These are phyloP conservation scores for Drosophila littoralis DNA, from an alignment of 1,140 invertebrate genomes.

Conservation along the genomic window DNA sequence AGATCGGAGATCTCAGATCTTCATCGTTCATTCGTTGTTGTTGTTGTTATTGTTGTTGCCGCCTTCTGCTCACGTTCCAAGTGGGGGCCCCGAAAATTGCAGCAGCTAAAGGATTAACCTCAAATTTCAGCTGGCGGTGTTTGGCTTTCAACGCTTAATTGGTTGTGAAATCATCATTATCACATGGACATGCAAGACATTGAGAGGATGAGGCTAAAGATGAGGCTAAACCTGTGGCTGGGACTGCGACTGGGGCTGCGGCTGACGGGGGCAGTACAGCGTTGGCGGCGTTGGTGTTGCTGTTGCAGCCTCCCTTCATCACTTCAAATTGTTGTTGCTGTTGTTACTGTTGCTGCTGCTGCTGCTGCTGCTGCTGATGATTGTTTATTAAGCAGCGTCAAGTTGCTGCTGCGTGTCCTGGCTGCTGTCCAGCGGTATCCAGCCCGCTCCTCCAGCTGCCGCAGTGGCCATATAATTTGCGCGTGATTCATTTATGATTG, in stretches of 20 bases:
- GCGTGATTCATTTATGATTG: constrained; percentile 83
- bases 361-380: constrained; percentile 59
- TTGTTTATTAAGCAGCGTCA: constrained; percentile 83
- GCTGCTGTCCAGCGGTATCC: constrained; percentile 17
- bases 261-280: neutral
- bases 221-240: neutral
- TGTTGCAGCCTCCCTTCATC: constrained; percentile 54
- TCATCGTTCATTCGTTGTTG: constrained; percentile 33
- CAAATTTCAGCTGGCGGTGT: constrained; percentile 81
- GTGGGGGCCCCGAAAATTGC: constrained; percentile 70
- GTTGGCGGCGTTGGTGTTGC: constrained; percentile 62
- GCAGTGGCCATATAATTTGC: constrained; percentile 75
- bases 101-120: constrained; percentile 79
- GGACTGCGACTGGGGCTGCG: neutral
- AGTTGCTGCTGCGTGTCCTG: constrained; percentile 62
- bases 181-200: constrained; percentile 67
- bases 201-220: neutral
- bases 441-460: constrained; percentile 8
- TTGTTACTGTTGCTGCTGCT: constrained; percentile 46
- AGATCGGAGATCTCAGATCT: constrained; percentile 59
- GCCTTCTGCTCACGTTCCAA: constrained; percentile 69
- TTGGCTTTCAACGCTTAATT: constrained; percentile 83
- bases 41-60: constrained; percentile 54
- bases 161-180: constrained; percentile 83
- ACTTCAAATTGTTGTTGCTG: constrained; percentile 35